Conservation (phyloP, 2,797 vertebrate species). For the Onychomys arenicola region DNA sequence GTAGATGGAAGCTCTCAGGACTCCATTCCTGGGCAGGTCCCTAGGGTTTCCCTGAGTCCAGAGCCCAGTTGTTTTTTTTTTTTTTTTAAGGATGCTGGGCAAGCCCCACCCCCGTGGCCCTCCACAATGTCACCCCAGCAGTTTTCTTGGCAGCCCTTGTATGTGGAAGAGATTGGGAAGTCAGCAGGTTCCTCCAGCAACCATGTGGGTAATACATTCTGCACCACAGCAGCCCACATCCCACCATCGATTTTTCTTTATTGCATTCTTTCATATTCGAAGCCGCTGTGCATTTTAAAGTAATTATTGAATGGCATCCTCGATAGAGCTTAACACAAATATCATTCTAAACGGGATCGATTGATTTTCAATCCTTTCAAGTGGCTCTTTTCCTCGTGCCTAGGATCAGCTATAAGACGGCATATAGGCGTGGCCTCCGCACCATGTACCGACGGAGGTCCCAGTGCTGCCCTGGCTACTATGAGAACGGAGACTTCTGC, state of each 20-base stretch:
- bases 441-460: conserved; percentile 98
- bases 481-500: conserved; percentile 96
- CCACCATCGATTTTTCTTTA: conserved; percentile 83
- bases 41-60: not conserved
- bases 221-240: conserved; percentile 69
- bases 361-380: conserved; percentile 86
- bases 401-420: conserved; percentile 99
- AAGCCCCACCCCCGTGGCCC: not conserved
- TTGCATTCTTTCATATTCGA: conserved; percentile 84
- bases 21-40: not conserved
- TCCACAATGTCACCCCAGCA: not conserved
- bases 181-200: not conserved
- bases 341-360: conserved; percentile 81
- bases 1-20: too few relatives aligned
- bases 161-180: not conserved
- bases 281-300: conserved; percentile 85
- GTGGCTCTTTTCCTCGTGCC: conserved; percentile 82
- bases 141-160: not conserved
- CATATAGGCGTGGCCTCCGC: conserved; percentile 95
- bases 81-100: not conserved
- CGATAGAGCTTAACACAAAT: conserved; percentile 84
- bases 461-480: conserved; percentile 98
- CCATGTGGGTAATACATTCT: conserved; percentile 42
- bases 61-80: not conserved
- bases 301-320: conserved; percentile 86